Evolutionary conservation across 2,797 vertebrate genomes (phyloP), one percentile per base, ranked within the genome.

Genomic region (Natrix natrix): DNA sequence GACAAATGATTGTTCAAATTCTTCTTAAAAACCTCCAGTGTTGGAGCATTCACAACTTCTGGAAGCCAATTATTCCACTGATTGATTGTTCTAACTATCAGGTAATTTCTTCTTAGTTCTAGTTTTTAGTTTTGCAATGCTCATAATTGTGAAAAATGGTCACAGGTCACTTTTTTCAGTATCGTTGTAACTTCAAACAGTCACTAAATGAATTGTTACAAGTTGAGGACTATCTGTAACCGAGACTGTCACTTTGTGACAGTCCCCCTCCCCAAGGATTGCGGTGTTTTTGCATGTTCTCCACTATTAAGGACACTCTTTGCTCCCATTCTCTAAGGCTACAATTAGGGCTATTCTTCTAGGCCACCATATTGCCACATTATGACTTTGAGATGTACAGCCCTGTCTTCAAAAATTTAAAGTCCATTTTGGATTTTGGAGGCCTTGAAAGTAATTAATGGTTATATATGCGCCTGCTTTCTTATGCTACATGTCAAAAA

Each of bases 391-490:
- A 60, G n/a, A 43, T 0, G 20, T 1, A 4, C 43, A 26, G 48
- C 86, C 83, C 88, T 86, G 6, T 94, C 69, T 88, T 88, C 87
- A 83, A 91, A 83, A 95, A 94, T 87, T 93, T 87, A 22, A 95
- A 96, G 93, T 89, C 92, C 96, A 95, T 88, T 94, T 86, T 92
- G 37, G 94, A 95, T 95, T 95, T 94, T 94, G 95, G 88, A 92
- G 0, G 13, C 56, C 0, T 74, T 0, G 5, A 61, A 93, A 94
- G 95, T 94, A 89, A 92, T 78, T 92, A 95, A 95, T 78, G 66
- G 92, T 95, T 83, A 74, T 94, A 95, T 89, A 74, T 94, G 95
- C 87, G 60, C 37, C 91, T 93, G 91, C 88, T 93, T 94, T 94
- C 94, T 89, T 94, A 48, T 91, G 90, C 93, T 95, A 91, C 26